Evolutionary conservation across 2,888 invertebrate species (phyloP).

Genomic region (Yponomeuta malinellus): DNA sequence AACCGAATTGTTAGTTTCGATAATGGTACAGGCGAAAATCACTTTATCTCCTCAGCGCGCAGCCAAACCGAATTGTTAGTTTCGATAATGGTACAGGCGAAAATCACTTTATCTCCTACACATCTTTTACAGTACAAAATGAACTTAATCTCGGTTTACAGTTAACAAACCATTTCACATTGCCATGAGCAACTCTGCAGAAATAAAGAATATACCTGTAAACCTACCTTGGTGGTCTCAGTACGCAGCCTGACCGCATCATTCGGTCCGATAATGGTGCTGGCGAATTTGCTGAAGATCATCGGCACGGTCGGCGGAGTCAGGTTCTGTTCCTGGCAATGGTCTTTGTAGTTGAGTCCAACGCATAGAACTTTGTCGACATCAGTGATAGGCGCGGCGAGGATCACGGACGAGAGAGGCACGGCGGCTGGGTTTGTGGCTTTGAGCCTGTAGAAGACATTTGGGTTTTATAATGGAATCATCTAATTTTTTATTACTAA

Average conservation of each 20-base stretch:
- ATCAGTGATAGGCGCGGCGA: slow-evolving; percentile 84
- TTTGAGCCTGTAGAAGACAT: slow-evolving; percentile 18
- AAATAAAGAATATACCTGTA: no score
- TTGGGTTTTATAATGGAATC: neutral
- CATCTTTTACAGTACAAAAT: no score
- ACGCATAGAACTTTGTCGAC: slow-evolving; percentile 91
- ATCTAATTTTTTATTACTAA: no score
- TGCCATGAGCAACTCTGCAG: no score
- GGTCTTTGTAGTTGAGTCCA: slow-evolving; percentile 90
- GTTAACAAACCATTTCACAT: no score
- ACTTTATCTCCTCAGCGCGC: no score
- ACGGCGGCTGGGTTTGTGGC: slow-evolving; percentile 28
- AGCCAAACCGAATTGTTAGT: no score
- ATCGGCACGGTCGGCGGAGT: slow-evolving; percentile 85
- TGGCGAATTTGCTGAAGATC: slow-evolving; percentile 91
- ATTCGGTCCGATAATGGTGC: slow-evolving; percentile 83
- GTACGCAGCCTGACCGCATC: slow-evolving; percentile 75
- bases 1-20: no score
- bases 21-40: no score
- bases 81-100: no score
- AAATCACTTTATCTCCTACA: no score
- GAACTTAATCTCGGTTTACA: no score
- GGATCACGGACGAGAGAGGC: slow-evolving; percentile 69
- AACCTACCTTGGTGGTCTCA: slow-evolving; percentile 41
- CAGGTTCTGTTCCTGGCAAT: slow-evolving; percentile 88